Base-by-base conservation (phyloP, 2,888 invertebrate genomes). In the Hoplodrina ambigua region DNA sequence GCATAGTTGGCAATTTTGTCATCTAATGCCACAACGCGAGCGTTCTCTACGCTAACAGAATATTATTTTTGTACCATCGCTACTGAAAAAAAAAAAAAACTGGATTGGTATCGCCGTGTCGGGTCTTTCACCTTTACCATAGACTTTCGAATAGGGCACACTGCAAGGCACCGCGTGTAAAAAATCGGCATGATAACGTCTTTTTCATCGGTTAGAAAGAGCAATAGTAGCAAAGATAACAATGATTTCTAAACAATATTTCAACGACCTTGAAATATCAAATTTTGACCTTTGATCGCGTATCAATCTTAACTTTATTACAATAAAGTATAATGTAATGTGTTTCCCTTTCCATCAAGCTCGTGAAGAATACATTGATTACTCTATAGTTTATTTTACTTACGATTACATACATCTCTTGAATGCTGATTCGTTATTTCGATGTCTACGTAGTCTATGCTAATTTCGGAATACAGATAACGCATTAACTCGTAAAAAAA, bases 391-490 rank as follows among this genome's bases (percentile, higher is more conserved):
- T 56, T 69, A 30, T 54, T 69, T 59, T 70, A 59, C 53, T 68
- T 64, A 61, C 19, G 33, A 65, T 72, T 53, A 37, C 30, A 52
- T 25, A 63, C 46, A 53, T 54, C 30, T 58, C 37, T 57, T 55
- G 65, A 59, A 75, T 66, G 55, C 60, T 67, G 55, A 67, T 75
- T 59, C 60, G 52, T 52, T 64, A 64, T 57, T 70, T 68, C 56
- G 52, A 68, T 71, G 64, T 64, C 63, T 56, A 64, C 71, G 70
- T 62, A 25, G 78, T 20, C 53, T 68, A 81, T 76, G 77, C 81
- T 78, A 81, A 78, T 78, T 78, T 78, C 49, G 67, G 77, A 78
- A 81, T 81, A 81, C 76, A 80, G 81, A 79, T 79, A 81, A 69
- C 72, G 17, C 65, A 81, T 72, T 67, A 68, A 64, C 70, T 71